Evolutionary conservation across 2,888 invertebrate genomes (phyloP).

Genomic region (Pimpla rufipes): DNA sequence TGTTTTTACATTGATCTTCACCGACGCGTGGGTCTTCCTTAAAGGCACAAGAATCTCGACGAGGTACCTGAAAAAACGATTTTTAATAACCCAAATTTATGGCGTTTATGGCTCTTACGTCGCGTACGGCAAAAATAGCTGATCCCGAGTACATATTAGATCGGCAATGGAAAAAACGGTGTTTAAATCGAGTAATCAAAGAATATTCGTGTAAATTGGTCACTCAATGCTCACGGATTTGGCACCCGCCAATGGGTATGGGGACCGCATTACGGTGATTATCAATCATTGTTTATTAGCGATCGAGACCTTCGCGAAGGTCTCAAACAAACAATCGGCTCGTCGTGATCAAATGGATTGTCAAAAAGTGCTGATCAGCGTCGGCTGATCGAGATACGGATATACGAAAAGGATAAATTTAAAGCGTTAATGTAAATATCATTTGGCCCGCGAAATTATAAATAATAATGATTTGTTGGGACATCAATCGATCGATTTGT

Average conservation of each 20-base stretch:
- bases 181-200: conserved; percentile 28
- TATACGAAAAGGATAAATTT: background rate
- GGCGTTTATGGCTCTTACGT: background rate
- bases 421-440: background rate
- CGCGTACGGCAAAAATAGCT: background rate
- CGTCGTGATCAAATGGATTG: conserved; percentile 56
- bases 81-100: background rate
- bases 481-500: conserved; percentile 54
- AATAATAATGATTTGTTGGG: conserved; percentile 49
- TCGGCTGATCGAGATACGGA: background rate
- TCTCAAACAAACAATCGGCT: conserved; percentile 18
- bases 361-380: conserved; percentile 41
- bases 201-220: conserved; percentile 78
- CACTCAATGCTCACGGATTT: conserved; percentile 74
- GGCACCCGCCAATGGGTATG: conserved; percentile 67
- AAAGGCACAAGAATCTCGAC: too few species aligned
- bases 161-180: conserved; percentile 14
- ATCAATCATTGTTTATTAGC: conserved; percentile 15
- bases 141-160: conserved; percentile 3
- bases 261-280: conserved; percentile 27
- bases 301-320: conserved; percentile 21
- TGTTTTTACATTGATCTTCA: too few species aligned
- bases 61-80: background rate
- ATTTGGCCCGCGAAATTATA: background rate
- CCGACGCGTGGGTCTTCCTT: too few species aligned